A percentile compares a stretch with the other conserved stretches of the same genome.
Conservation (phyloP, 2,797 vertebrate species). For the Sitta carolinensis region DNA sequence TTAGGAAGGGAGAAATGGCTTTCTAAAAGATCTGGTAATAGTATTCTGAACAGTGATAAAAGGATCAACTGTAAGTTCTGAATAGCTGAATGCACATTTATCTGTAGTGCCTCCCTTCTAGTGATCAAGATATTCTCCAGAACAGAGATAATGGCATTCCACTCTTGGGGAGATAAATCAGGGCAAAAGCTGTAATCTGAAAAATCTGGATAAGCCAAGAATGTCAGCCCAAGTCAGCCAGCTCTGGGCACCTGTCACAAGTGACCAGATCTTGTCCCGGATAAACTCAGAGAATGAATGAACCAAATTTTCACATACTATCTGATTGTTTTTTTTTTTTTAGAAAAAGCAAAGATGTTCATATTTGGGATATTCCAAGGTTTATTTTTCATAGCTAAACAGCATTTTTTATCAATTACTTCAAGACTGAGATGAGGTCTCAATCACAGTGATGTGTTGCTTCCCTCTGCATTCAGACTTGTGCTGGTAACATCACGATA, state of each 20-base stretch:
- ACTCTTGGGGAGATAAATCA: background rate
- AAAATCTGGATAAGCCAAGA: background rate
- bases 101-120: background rate
- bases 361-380: background rate
- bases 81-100: background rate
- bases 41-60: background rate
- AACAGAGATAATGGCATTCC: background rate
- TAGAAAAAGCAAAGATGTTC: background rate
- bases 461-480: background rate
- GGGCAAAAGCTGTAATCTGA: background rate
- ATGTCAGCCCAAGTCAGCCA: background rate
- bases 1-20: background rate
- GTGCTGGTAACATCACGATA: background rate
- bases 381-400: background rate
- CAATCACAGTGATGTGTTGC: background rate
- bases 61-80: background rate
- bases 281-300: background rate
- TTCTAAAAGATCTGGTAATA: background rate
- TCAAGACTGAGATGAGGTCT: background rate
- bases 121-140: background rate
- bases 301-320: background rate
- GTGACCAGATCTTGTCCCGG: background rate
- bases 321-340: fast-evolving
- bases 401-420: background rate
- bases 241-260: background rate